Percentiles rank a stretch among this genome's conserved stretches.
These are phyloP conservation scores for Cactoblastis cactorum DNA, from an alignment of 2,888 invertebrate genomes.

Conservation along the genomic window DNA sequence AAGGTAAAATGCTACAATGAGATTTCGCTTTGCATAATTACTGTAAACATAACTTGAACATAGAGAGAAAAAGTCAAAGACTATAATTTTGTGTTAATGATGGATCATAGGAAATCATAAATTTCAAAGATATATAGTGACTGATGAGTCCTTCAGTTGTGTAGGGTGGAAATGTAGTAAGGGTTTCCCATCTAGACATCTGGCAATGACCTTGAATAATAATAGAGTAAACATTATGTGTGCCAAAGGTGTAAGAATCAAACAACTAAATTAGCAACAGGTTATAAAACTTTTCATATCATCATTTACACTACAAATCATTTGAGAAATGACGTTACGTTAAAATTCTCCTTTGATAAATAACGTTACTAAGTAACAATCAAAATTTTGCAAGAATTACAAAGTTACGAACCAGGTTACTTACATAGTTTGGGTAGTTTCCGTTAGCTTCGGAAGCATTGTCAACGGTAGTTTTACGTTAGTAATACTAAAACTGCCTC, in stretches of 20 bases:
- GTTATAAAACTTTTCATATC: constrained; percentile 24
- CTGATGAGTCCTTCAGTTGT: neutral
- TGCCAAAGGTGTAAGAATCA: neutral
- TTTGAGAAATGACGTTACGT: neutral
- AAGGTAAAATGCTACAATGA: no score
- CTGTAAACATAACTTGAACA: no score
- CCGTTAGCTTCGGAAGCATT: constrained; percentile 67
- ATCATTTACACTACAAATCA: neutral
- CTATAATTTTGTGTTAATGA: no score
- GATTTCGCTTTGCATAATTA: no score
- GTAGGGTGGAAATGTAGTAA: neutral
- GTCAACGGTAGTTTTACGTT: constrained; percentile 59
- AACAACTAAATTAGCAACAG: constrained; percentile 19
- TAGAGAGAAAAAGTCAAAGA: no score
- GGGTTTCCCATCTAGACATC: neutral
- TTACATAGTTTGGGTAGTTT: constrained; percentile 73
- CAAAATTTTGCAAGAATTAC: constrained; percentile 14
- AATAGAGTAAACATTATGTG: constrained; percentile 4
- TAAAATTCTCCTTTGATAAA: neutral
- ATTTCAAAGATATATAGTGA: no score
- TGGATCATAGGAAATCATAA: no score
- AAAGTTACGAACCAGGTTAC: constrained; percentile 37
- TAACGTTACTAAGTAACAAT: neutral
- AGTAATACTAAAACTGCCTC: constrained; percentile 46
- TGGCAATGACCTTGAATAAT: constrained; percentile 15